phyloP scores from a whole-genome alignment of 2,797 vertebrate species.

The Helicolenus hilgendorfi region DNA sequence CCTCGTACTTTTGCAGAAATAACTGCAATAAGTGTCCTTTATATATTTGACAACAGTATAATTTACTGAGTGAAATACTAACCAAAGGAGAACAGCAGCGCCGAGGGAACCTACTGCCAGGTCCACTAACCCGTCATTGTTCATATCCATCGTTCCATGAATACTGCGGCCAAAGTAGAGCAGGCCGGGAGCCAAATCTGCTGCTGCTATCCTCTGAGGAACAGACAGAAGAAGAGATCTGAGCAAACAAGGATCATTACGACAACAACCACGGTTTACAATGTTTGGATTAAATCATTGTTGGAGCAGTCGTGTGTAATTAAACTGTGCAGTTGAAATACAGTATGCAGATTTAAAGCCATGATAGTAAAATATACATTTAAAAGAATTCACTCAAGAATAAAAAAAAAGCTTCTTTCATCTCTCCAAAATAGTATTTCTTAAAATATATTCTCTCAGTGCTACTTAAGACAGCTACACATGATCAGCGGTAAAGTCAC shows the following conservation, averaged over 20 bases:
- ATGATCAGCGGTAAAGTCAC: too few species aligned
- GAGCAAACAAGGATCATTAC: not conserved
- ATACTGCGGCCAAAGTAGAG: constrained; percentile 97
- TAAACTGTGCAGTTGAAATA: not conserved
- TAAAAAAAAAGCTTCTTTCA: not conserved
- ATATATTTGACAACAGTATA: not conserved
- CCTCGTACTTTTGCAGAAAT: not conserved
- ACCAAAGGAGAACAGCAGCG: constrained; percentile 96
- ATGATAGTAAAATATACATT: not conserved
- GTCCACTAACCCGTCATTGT: constrained; percentile 95
- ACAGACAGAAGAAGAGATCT: not conserved
- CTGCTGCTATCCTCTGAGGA: constrained; percentile 93
- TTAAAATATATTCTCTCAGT: not conserved
- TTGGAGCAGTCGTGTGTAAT: not conserved
- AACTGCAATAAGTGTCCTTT: not conserved
- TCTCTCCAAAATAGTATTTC: not conserved
- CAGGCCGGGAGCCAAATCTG: constrained; percentile 90
- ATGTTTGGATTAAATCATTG: not conserved
- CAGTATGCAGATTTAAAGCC: not conserved
- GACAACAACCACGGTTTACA: not conserved
- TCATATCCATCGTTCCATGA: constrained; percentile 96
- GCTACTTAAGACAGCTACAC: too few species aligned
- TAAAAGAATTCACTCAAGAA: not conserved
- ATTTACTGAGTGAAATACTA: constrained; percentile 64
- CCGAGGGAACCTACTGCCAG: constrained; percentile 96